Conservation (phyloP, 1,140 invertebrate genomes). For the Sitodiplosis mosellana region DNA sequence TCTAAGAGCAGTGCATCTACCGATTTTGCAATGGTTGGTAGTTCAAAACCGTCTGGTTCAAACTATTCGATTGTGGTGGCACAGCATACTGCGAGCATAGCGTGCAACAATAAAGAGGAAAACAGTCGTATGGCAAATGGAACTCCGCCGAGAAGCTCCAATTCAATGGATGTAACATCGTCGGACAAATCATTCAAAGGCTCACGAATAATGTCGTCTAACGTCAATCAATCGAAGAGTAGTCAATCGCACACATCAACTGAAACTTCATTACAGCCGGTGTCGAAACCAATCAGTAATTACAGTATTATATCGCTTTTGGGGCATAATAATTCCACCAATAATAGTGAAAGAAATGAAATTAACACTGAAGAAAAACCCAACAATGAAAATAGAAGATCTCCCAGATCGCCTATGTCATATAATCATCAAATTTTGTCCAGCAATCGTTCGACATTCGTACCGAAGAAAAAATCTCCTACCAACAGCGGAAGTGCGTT, state of each 20-base stretch:
- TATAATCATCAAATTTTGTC: constrained; percentile 1
- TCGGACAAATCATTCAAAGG: no score
- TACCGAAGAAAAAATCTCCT: constrained; percentile 1
- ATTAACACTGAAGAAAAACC: not conserved
- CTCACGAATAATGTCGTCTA: not conserved
- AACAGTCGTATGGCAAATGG: not conserved
- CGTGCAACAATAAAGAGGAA: not conserved
- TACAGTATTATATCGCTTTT: constrained; percentile 62
- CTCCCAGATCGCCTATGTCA: not conserved
- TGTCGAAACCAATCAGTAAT: constrained; percentile 29
- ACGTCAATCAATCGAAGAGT: not conserved
- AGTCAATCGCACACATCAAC: constrained; percentile 7
- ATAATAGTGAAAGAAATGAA: constrained; percentile 7
- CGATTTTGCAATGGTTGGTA: constrained; percentile 1
- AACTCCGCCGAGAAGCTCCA: not conserved
- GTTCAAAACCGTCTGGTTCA: constrained; percentile 1
- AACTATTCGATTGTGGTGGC: not conserved
- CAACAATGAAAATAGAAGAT: not conserved
- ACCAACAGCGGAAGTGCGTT: not conserved
- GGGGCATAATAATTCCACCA: constrained; percentile 28
- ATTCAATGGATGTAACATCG: no score
- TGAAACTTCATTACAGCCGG: constrained; percentile 6
- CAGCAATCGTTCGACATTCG: constrained; percentile 1
- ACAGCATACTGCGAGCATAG: not conserved
- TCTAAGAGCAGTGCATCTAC: constrained; percentile 13